These are phyloP conservation scores for Pollenia amentaria DNA, from an alignment of 2,888 invertebrate species.

Conservation along the genomic window DNA sequence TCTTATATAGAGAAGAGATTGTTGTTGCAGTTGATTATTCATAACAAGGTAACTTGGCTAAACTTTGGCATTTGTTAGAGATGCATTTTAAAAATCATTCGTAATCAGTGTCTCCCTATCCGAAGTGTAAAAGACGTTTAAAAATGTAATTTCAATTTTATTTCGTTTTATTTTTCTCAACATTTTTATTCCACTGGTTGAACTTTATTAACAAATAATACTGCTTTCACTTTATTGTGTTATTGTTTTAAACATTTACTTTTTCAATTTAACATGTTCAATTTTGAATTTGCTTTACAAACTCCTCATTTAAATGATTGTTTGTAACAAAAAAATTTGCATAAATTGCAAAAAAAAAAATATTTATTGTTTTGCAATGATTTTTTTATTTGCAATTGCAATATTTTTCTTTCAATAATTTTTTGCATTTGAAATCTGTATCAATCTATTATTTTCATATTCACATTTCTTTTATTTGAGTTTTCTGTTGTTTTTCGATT, in stretches of 20 bases:
- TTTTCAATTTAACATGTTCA: slow-evolving; percentile 29
- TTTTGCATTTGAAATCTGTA: slow-evolving; percentile 48
- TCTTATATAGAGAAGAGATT: slow-evolving; percentile 61
- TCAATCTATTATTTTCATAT: slow-evolving; percentile 62
- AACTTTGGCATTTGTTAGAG: slow-evolving; percentile 71
- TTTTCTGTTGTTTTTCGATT: slow-evolving; percentile 27
- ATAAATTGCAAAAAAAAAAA: slow-evolving; percentile 42
- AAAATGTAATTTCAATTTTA: slow-evolving; percentile 29
- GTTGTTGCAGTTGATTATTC: slow-evolving; percentile 26
- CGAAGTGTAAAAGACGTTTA: background rate
- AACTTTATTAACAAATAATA: slow-evolving; percentile 30
- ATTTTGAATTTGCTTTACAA: slow-evolving; percentile 39
- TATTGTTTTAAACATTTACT: slow-evolving; percentile 50
- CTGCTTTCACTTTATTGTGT: slow-evolving; percentile 70
- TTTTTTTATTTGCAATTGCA: slow-evolving; percentile 18
- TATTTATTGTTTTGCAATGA: slow-evolving; percentile 62
- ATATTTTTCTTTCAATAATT: background rate
- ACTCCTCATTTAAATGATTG: slow-evolving; percentile 42
- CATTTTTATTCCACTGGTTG: slow-evolving; percentile 17
- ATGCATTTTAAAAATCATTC: slow-evolving; percentile 38
- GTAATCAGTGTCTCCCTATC: background rate
- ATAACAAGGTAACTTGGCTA: slow-evolving; percentile 51
- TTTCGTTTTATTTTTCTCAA: slow-evolving; percentile 42
- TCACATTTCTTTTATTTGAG: slow-evolving; percentile 48
- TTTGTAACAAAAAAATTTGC: slow-evolving; percentile 42